A percentile compares a stretch with the other conserved stretches of the same genome.
These are phyloP conservation scores for Iselma pallidipennis DNA, from an alignment of 2,888 invertebrate genomes.

Conservation along the genomic window DNA sequence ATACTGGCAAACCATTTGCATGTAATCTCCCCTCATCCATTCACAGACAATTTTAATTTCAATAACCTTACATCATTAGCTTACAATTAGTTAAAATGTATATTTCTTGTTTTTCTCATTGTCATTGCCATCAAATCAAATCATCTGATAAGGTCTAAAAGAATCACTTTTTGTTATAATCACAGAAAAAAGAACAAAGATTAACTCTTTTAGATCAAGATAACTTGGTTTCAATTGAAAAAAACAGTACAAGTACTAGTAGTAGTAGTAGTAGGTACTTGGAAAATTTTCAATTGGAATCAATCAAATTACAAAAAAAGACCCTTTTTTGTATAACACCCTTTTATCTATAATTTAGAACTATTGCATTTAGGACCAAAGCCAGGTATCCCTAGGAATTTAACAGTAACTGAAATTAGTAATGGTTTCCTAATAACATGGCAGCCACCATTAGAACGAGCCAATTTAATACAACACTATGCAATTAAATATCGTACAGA, in stretches of 20 bases:
- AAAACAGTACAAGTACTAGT: background rate
- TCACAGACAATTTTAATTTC: background rate
- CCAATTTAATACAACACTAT: conserved; percentile 54
- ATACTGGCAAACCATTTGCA: background rate
- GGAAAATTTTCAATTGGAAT: conserved; percentile 10
- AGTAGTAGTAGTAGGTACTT: background rate
- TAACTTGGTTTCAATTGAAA: conserved; percentile 2
- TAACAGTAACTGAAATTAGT: conserved; percentile 86
- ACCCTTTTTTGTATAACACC: background rate
- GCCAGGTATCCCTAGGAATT: conserved; percentile 88
- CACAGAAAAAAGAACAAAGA: too few relatives aligned
- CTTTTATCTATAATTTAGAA: conserved; percentile 27
- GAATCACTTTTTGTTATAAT: too few relatives aligned
- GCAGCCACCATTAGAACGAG: conserved; percentile 82
- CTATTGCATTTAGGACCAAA: conserved; percentile 72
- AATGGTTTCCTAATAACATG: conserved; percentile 91
- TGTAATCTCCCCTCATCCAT: background rate
- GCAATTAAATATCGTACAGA: conserved; percentile 86
- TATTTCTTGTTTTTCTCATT: too few relatives aligned
- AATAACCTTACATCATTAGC: too few relatives aligned
- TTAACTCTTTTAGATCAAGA: background rate
- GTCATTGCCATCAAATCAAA: background rate
- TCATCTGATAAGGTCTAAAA: too few relatives aligned
- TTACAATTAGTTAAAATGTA: too few relatives aligned
- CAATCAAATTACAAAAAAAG: background rate